Conservation (phyloP, 2,113 vertebrate species). For the Siniperca chuatsi region DNA sequence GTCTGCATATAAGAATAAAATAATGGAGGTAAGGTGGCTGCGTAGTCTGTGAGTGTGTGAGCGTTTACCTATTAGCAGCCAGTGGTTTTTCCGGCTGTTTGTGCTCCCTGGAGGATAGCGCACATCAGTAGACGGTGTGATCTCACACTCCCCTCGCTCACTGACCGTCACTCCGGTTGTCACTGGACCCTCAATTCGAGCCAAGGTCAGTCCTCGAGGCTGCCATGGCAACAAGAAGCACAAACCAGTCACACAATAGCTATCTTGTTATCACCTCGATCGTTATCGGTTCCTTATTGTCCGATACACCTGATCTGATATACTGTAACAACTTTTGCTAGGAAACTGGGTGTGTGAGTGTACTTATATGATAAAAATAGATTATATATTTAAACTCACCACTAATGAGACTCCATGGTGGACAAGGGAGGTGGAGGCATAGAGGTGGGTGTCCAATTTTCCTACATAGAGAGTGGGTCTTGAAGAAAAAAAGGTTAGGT, state of each 20-base stretch:
- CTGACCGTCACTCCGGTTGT: conserved; percentile 91
- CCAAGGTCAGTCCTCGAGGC: conserved; percentile 92
- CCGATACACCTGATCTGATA: not conserved
- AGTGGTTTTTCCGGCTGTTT: conserved; percentile 88
- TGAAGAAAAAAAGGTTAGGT: conserved; percentile 8
- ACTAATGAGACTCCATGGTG: conserved; percentile 88
- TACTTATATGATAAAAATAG: not conserved
- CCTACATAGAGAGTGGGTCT: conserved; percentile 95
- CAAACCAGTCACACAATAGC: not conserved
- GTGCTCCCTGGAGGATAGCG: conserved; percentile 92
- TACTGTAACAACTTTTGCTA: not conserved
- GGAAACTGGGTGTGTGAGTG: not conserved
- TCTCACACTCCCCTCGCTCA: conserved; percentile 90
- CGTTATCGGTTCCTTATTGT: not conserved
- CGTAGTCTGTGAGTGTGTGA: conserved; percentile 2
- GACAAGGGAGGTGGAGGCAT: conserved; percentile 92
- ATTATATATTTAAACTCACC: conserved; percentile 80
- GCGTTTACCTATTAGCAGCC: conserved; percentile 93
- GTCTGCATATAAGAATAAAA: too few relatives aligned
- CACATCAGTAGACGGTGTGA: conserved; percentile 91
- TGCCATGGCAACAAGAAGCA: conserved; percentile 64
- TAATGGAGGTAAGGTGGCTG: not conserved
- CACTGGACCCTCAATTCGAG: conserved; percentile 89
- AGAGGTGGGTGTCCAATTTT: conserved; percentile 90
- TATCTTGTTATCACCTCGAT: not conserved